phyloP scores from a whole-genome alignment of 2,888 invertebrate genomes.

The Coleophora deauratella region DNA sequence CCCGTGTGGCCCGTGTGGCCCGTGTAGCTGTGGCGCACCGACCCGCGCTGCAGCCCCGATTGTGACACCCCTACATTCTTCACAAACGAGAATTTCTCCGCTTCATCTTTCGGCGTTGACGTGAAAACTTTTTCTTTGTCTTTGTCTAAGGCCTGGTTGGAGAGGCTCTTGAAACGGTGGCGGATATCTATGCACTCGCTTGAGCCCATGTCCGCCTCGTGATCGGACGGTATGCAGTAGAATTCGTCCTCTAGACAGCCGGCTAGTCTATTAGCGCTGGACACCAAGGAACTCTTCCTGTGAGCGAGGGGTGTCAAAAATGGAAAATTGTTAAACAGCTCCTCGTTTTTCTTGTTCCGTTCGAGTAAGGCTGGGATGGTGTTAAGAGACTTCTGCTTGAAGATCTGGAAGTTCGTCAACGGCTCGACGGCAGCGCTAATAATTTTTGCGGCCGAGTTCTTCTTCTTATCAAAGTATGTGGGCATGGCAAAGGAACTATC shows the following conservation, averaged over 20 bases:
- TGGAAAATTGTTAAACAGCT: slow-evolving; percentile 70
- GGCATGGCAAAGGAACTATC: slow-evolving; percentile 57
- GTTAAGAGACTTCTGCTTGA: slow-evolving; percentile 66
- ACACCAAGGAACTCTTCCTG: slow-evolving; percentile 57
- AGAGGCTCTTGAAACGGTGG: slow-evolving; percentile 38
- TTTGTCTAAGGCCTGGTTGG: slow-evolving; percentile 35
- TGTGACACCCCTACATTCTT: slow-evolving; percentile 14
- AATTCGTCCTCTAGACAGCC: slow-evolving; percentile 66
- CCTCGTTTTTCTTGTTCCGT: slow-evolving; percentile 43
- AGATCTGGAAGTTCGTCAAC: slow-evolving; percentile 58
- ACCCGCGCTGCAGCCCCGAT: slow-evolving; percentile 18
- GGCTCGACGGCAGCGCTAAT: slow-evolving; percentile 47
- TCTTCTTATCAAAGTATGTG: slow-evolving; percentile 63
- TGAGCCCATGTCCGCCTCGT: slow-evolving; percentile 32
- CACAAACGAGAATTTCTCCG: slow-evolving; percentile 5
- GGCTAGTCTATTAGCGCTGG: slow-evolving; percentile 44
- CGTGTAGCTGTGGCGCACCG: slow-evolving; percentile 52
- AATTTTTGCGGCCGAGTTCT: slow-evolving; percentile 39
- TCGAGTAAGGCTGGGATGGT: slow-evolving; percentile 59
- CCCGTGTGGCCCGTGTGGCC: slow-evolving; percentile 44
- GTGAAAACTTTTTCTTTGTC: slow-evolving; percentile 27
- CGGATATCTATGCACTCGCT: slow-evolving; percentile 43
- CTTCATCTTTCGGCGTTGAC: slow-evolving; percentile 42
- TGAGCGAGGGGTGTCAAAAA: slow-evolving; percentile 75
- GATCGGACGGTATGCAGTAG: slow-evolving; percentile 55